phyloP scores from a whole-genome alignment of 2,888 invertebrate genomes.

The Pachymerium ferrugineum region DNA sequence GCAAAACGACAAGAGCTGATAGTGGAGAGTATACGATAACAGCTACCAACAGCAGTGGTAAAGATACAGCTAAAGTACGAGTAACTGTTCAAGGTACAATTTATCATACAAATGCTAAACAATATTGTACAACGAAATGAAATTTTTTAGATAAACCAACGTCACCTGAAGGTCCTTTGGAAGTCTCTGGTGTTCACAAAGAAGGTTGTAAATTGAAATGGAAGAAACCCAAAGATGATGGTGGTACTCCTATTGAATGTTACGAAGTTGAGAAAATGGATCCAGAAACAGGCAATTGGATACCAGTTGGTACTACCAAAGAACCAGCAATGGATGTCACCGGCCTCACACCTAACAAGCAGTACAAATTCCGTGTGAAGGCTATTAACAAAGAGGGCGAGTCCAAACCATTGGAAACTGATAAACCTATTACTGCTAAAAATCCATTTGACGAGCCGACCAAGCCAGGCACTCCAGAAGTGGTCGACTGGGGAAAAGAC shows the following conservation, averaged over 20 bases:
- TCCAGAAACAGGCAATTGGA: conserved; percentile 80
- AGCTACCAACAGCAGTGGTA: conserved; percentile 80
- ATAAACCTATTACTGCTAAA: conserved; percentile 83
- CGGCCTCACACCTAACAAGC: conserved; percentile 79
- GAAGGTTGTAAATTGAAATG: conserved; percentile 91
- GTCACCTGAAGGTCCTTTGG: conserved; percentile 82
- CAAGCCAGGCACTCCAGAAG: conserved; percentile 77
- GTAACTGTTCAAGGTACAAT: conserved; percentile 63
- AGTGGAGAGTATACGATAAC: conserved; percentile 81
- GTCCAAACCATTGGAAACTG: conserved; percentile 83
- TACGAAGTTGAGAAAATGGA: conserved; percentile 95
- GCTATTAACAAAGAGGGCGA: conserved; percentile 96
- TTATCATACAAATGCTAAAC: not conserved
- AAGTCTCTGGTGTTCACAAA: conserved; percentile 82
- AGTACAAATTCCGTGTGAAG: conserved; percentile 92
- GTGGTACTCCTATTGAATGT: conserved; percentile 88
- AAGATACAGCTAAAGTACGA: conserved; percentile 72
- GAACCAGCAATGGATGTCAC: conserved; percentile 80
- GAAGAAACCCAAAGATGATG: conserved; percentile 92
- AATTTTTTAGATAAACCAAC: conserved; percentile 70
- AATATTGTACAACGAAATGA: not conserved
- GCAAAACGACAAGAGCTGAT: conserved; percentile 73
- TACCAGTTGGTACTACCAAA: conserved; percentile 74
- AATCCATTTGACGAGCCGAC: conserved; percentile 95
- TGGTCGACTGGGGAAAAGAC: conserved; percentile 92